Evolutionary conservation across 64 coral and sea anemone genomes (phyloP), one percentile per base, ranked within the genome.

Genomic region (Actinia equina): DNA sequence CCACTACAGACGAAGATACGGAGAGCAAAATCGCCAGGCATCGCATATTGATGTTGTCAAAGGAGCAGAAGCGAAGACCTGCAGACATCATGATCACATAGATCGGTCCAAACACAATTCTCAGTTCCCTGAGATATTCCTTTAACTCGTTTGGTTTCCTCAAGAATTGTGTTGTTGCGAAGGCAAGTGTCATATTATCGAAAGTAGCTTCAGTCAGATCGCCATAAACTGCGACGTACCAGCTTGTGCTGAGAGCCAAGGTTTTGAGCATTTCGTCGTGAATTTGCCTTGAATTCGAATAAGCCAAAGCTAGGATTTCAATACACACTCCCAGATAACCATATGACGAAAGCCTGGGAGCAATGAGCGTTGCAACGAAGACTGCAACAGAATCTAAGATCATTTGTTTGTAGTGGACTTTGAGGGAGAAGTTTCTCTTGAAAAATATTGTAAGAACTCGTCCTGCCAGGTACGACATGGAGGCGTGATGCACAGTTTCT

Each of bases 81-180:
- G 85, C 86, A 26, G 43, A 77, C 41, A 83, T 44, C 9, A 44
- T 11, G 44, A 92, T 88, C 46, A 56, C 67, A 77, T 92, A 92
- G 2, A 88, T 86, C 19, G 91, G 91, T 5, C 91, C 91, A 85
- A 44, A 92, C 43, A 92, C 45, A 46, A 92, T 88, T 59, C 91
- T 44, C 20, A 74, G 0, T 46, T 92, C 69, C 18, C 91, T 76
- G 13, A 88, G 12, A 15, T 44, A 10, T 5, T 79, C 64, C 83
- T 78, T 92, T 52, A 92, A 18, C 9, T 25, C 9, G 17, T 17
- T 20, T 22, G 91, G 91, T 42, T 71, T 88, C 20, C 91, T 87
- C 30, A 92, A 78, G 18, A 88, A 87, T 20, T 92, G 91, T 11
- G 91, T 88, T 57, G 56, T 67, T 18, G 91, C 91, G 76, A 56